A percentile compares a stretch with the other conserved stretches of the same genome.
Conservation (phyloP, 2,113 vertebrate species). For the Pelodiscus sinensis region DNA sequence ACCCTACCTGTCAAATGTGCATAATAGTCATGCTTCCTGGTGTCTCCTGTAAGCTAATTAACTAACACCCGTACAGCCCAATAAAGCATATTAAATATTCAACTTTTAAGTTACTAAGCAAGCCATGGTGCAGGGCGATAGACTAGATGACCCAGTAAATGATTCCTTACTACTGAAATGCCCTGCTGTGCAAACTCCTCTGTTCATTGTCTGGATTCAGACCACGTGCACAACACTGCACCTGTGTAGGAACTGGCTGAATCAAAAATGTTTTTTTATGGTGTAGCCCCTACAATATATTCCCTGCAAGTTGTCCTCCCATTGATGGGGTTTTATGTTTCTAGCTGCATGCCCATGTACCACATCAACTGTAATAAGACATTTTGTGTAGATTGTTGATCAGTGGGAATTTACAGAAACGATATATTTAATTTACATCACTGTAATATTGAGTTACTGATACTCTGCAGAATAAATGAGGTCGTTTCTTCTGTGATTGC, state of each 20-base stretch:
- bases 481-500: not conserved
- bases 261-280: not conserved
- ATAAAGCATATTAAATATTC: not conserved
- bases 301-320: not conserved
- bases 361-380: slow-evolving; percentile 31
- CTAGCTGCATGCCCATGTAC: slow-evolving; percentile 20
- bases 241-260: not conserved
- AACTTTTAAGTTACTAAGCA: not conserved
- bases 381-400: slow-evolving; percentile 57
- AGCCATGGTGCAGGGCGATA: not conserved
- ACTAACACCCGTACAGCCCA: not conserved
- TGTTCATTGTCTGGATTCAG: not conserved
- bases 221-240: not conserved
- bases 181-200: not conserved
- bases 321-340: slow-evolving; percentile 22
- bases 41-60: not conserved
- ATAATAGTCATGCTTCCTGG: not conserved
- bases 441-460: slow-evolving; percentile 25
- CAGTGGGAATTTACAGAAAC: slow-evolving; percentile 48
- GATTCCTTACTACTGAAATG: not conserved
- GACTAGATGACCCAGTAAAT: not conserved
- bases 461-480: slow-evolving; percentile 3
- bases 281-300: not conserved
- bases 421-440: slow-evolving; percentile 48
- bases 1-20: not conserved